Evolutionary conservation across 1,140 invertebrate species (phyloP), one percentile per base, ranked within the genome.

Genomic region (Pemphigus obesinymphae): DNA sequence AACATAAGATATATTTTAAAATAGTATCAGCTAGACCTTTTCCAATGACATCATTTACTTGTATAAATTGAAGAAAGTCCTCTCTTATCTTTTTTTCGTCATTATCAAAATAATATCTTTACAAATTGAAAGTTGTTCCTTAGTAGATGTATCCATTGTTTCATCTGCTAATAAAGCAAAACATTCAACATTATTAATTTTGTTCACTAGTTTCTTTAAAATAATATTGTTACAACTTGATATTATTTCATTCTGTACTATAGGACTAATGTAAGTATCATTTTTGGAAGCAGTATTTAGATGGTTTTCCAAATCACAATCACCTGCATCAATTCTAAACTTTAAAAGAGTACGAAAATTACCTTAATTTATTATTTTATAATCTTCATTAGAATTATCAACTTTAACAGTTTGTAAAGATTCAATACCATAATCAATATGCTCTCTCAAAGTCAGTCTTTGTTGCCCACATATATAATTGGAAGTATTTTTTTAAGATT

Each of bases 291-390:
- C 55, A 23, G 37, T 82, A n/a, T 61, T 72, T 58, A 82, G 61
- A 45, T 82, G 55, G 40, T 84, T 55, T 84, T 83, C 82, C 43
- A 85, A n/a, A 34, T 45, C 29, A 48, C 80, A 31, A 23, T 83
- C 83, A 4, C 83, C 84, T 66, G 82, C 82, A 48, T 85, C 82
- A 45, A 73, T 70, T 76, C 82, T 53, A 72, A 83, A 85, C 58
- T 83, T 58, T 68, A 85, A 83, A 10, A 85, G 75, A 68, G 83
- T 82, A 82, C 83, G 75, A 68, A 85, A 85, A 78, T 85, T 85
- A 37, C 84, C 84, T 83, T 85, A 80, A 58, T 85, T 85, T 82
- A 81, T 34, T 70, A 66, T 70, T 76, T 83, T 68, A 40, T 76
- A 70, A 31, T 78, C 76, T 43, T 43, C n/a, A 45, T 82, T 82